Evolutionary conservation across 2,888 invertebrate genomes (phyloP).

Genomic region (Mesoligia furuncula): DNA sequence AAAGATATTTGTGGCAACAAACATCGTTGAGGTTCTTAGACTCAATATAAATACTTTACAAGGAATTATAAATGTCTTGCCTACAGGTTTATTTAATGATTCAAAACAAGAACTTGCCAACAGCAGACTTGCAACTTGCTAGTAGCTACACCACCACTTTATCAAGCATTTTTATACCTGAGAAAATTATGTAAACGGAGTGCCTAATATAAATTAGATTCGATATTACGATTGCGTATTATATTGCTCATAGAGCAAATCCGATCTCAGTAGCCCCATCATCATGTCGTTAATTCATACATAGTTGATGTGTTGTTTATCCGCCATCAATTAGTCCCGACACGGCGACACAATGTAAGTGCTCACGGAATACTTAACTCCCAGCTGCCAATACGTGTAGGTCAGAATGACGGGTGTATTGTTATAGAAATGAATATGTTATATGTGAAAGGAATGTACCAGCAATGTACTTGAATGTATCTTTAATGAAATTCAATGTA

Average conservation of each 20-base stretch:
- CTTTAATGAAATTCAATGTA: too few relatives aligned
- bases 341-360: slow-evolving; percentile 3
- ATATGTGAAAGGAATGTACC: too few relatives aligned
- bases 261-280: not conserved
- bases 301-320: slow-evolving; percentile 1
- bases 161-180: not conserved
- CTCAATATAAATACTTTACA: not conserved
- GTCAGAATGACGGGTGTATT: too few relatives aligned
- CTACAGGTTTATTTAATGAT: not conserved
- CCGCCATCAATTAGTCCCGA: slow-evolving; percentile 19
- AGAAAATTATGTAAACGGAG: not conserved
- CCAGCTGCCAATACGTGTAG: slow-evolving; percentile 21
- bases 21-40: not conserved
- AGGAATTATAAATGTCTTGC: not conserved
- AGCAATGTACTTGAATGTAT: too few relatives aligned
- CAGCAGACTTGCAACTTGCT: not conserved
- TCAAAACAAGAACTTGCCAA: not conserved
- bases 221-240: not conserved
- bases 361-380: not conserved
- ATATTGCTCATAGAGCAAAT: not conserved
- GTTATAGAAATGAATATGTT: too few relatives aligned
- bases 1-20: not conserved
- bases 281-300: not conserved
- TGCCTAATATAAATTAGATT: too few relatives aligned
- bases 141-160: not conserved